Evolutionary conservation across 2,888 invertebrate species (phyloP).

Genomic region (Coenonympha glycerion): DNA sequence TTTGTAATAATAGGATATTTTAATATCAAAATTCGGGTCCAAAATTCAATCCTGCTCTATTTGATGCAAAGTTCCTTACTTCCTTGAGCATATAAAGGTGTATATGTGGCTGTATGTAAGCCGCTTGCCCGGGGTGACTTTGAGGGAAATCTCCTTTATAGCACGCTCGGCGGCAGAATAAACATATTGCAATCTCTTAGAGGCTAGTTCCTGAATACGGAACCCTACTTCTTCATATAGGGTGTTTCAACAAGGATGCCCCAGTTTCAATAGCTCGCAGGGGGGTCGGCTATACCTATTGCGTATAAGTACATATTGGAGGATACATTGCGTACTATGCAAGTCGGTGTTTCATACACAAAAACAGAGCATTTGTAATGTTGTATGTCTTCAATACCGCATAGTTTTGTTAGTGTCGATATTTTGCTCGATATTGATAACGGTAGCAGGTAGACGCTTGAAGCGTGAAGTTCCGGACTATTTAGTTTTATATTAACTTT

Average conservation of each 20-base stretch:
- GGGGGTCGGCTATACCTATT: neutral
- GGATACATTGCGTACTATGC: no score
- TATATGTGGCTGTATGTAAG: neutral
- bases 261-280: neutral
- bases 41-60: neutral
- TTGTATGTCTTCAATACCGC: no score
- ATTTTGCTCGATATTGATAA: no score
- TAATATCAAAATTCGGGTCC: no score
- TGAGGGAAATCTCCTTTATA: neutral
- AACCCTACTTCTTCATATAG: neutral
- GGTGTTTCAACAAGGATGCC: neutral
- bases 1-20: no score
- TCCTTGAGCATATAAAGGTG: neutral
- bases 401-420: no score
- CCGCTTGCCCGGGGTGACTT: neutral
- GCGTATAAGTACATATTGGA: no score
- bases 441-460: no score
- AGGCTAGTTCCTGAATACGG: neutral
- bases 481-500: no score
- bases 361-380: no score
- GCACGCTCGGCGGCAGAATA: neutral
- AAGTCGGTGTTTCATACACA: no score
- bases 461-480: no score
- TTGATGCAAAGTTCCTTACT: neutral
- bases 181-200: slow-evolving; percentile 2